These are phyloP conservation scores for Diorhabda elongata DNA, from an alignment of 1,140 invertebrate species.

Conservation along the genomic window DNA sequence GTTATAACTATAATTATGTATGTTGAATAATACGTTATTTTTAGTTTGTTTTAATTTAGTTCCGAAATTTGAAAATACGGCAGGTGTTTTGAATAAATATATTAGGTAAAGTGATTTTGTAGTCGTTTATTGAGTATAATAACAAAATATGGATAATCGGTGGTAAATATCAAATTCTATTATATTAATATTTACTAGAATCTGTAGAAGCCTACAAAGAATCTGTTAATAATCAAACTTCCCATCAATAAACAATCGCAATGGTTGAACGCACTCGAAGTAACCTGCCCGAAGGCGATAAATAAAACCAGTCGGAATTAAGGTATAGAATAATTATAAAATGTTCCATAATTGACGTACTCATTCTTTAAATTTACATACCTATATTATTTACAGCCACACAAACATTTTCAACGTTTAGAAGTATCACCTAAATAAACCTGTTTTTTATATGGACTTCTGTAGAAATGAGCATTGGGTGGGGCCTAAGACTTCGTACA, in stretches of 20 bases:
- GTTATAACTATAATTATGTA: too few relatives aligned
- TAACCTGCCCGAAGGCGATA: background rate
- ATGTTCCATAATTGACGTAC: constrained; percentile 32
- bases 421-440: constrained; percentile 7
- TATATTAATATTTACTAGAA: constrained; percentile 1
- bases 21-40: too few relatives aligned
- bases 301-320: constrained; percentile 18
- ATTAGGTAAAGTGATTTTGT: too few relatives aligned
- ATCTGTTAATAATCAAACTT: constrained; percentile 14
- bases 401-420: constrained; percentile 12
- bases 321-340: constrained; percentile 30
- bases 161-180: background rate
- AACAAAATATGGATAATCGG: background rate
- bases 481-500: constrained; percentile 34
- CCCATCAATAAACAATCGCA: constrained; percentile 17
- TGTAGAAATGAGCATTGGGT: constrained; percentile 31
- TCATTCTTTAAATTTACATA: constrained; percentile 34
- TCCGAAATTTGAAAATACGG: too few relatives aligned
- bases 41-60: too few relatives aligned
- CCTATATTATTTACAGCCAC: constrained; percentile 30
- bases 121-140: too few relatives aligned
- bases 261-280: constrained; percentile 11
- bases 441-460: constrained; percentile 27
- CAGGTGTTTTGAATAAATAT: too few relatives aligned
- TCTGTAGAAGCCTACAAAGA: constrained; percentile 10